Evolutionary conservation across 1,140 invertebrate genomes (phyloP).

Genomic region (Leptinotarsa undecemlineata): DNA sequence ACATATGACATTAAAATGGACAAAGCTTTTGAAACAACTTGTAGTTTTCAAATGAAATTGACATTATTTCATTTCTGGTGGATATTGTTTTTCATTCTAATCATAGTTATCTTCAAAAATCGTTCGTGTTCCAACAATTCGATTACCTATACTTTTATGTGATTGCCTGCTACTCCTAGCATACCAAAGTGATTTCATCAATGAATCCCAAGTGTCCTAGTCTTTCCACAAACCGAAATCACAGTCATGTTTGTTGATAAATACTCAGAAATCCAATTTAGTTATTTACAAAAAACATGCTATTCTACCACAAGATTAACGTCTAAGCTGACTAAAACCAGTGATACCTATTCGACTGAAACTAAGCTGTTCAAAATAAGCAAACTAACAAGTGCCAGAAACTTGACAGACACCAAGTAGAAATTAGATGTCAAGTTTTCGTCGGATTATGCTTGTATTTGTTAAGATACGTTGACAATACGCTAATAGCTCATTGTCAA

Average conservation of each 20-base stretch:
- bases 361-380: conserved; percentile 18
- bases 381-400: conserved; percentile 4
- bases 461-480: conserved; percentile 12
- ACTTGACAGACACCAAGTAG: conserved; percentile 1
- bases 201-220: too few species aligned
- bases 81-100: too few species aligned
- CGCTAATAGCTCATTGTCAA: conserved; percentile 11
- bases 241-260: not conserved
- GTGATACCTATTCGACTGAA: not conserved
- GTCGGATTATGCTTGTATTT: conserved; percentile 9
- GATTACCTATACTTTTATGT: too few species aligned
- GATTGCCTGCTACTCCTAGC: too few species aligned
- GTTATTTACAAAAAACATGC: conserved; percentile 21
- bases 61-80: too few species aligned
- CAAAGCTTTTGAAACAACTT: too few species aligned
- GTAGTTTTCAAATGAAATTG: too few species aligned
- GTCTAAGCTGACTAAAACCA: conserved; percentile 5
- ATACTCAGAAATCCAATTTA: conserved; percentile 25
- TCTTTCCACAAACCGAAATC: too few species aligned
- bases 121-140: too few species aligned
- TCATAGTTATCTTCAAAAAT: too few species aligned
- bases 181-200: too few species aligned
- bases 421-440: conserved; percentile 17
- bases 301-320: not conserved
- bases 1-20: too few species aligned